Base-by-base conservation (phyloP, 2,113 vertebrate species). In the Pelecanus crispus region DNA sequence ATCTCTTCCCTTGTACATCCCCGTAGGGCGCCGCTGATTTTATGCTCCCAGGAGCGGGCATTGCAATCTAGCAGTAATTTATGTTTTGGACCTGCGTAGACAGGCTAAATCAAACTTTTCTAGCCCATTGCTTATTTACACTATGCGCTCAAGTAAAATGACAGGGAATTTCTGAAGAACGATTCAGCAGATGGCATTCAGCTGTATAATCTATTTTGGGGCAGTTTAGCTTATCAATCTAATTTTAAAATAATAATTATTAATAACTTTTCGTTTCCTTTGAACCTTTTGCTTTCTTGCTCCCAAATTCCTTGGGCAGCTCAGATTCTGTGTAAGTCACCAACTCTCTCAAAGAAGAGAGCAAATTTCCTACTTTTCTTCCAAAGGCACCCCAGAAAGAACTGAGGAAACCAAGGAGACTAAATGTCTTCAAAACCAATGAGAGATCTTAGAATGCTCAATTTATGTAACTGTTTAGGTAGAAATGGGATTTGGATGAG, bases 21-120 rank as follows among this genome's bases (percentile, higher is more conserved):
- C 5, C 0, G 13, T 1, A 36, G 16, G 49, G 28, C 0, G 0
- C 24, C 26, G 28, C 4, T 3, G 6, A 3, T 42, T 81, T 49
- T n/a, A 3, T 49, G 59, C 20, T 61, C 56, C 25, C 0, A 1
- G 85, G 56, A 84, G 61, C 0, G 0, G 71, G 14, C 58, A 9
- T 65, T 34, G 40, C 28, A 3, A 5, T 68, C 5, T 2, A 17
- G 36, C 40, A 42, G 81, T 40, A 56, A 72, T 83, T 65, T 2
- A 0, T 25, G 42, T 20, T 82, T 82, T 61, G 70, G 66, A 89
- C 17, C 61, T 32, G 19, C 0, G 5, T 49, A 68, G 53, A 25
- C 10, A 9, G 24, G 67, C 29, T 9, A 29, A 88, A 83, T 16
- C 1, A 3, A 91, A 95, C 91, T 95, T 95, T 87, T 58, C 4